Conservation (phyloP, 92 coral and sea anemone species). For the Siderastrea siderea region DNA sequence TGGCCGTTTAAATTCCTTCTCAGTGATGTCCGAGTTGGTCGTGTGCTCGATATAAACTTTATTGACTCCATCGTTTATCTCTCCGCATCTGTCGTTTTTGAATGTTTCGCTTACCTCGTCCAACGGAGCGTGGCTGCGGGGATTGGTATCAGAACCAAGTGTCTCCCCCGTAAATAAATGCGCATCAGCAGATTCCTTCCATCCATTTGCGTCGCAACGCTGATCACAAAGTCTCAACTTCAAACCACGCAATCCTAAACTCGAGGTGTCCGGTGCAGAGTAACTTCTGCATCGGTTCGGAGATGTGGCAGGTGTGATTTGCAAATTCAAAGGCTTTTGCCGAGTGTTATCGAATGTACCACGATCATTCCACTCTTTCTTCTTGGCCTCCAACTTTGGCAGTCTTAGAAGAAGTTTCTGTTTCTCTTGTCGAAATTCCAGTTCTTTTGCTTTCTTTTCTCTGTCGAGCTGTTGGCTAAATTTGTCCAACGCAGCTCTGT, state of each 20-base stretch:
- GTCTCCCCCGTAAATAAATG: not conserved
- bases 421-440: constrained; percentile 33
- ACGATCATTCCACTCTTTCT: not conserved
- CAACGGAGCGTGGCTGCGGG: too few relatives aligned
- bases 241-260: not conserved
- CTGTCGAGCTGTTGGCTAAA: constrained; percentile 71
- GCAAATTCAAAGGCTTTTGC: not conserved
- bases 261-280: not conserved
- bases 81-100: not conserved
- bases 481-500: constrained; percentile 63
- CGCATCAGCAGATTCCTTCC: not conserved
- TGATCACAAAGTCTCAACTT: too few relatives aligned
- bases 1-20: not conserved
- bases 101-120: not conserved
- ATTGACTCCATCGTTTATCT: not conserved
- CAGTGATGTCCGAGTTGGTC: not conserved
- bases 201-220: not conserved
- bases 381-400: not conserved
- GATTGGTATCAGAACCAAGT: not conserved
- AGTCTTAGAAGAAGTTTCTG: constrained; percentile 7
- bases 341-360: not conserved
- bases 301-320: not conserved
- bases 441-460: constrained; percentile 63
- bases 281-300: not conserved
- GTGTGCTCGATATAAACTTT: not conserved